Percentiles rank a stretch among this genome's conserved stretches.
phyloP scores from a whole-genome alignment of 2,113 vertebrate genomes.

The Corapipo altera region DNA sequence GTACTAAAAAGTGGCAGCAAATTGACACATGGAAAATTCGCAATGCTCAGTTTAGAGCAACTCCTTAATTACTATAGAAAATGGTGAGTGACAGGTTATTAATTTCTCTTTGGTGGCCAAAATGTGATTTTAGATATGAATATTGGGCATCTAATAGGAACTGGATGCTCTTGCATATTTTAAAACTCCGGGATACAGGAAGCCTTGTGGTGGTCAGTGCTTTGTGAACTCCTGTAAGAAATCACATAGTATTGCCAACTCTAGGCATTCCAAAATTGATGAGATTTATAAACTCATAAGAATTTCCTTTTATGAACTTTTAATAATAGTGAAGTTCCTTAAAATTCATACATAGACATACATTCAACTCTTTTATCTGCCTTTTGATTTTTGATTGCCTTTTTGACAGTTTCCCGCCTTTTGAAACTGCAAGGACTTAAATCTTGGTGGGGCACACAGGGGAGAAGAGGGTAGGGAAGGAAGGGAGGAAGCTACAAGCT shows the following conservation, averaged over 20 bases:
- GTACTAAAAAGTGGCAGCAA: constrained; percentile 1
- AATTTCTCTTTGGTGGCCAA: constrained; percentile 27
- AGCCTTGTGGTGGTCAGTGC: background rate
- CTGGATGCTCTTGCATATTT: background rate
- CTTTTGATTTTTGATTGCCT: background rate
- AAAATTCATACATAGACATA: background rate
- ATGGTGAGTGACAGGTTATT: constrained; percentile 17
- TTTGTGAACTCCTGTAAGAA: background rate
- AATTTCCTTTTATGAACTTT: background rate
- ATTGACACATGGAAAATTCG: background rate
- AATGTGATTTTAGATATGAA: constrained; percentile 4
- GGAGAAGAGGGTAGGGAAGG: background rate
- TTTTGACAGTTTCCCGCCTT: background rate
- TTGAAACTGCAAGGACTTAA: background rate
- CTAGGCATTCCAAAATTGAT: background rate
- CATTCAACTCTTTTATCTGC: background rate
- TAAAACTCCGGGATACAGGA: background rate
- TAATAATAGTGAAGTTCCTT: background rate
- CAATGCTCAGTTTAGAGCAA: background rate
- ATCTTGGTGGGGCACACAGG: background rate
- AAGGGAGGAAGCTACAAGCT: background rate
- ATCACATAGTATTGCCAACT: background rate
- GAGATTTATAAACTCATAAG: background rate
- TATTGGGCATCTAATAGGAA: constrained; percentile 12
- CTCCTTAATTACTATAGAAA: constrained; percentile 10